These are phyloP conservation scores for Nomada lathburiana DNA, from an alignment of 2,888 invertebrate genomes.

Conservation along the genomic window DNA sequence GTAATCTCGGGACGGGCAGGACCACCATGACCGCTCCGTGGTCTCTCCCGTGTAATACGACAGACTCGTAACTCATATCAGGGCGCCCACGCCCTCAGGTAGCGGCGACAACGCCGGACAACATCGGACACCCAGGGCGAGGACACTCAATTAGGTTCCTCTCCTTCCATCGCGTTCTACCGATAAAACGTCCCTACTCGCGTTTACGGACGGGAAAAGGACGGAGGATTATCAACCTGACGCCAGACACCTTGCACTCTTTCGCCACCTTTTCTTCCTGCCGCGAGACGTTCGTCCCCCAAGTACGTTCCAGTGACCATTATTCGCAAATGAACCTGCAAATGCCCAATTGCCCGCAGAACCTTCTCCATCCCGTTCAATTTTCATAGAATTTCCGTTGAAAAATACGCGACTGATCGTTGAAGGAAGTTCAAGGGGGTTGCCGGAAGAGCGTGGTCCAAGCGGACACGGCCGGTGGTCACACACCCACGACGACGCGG, in stretches of 20 bases:
- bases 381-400: background rate
- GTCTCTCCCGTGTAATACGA: constrained; percentile 81
- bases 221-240: constrained; percentile 54
- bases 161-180: constrained; percentile 63
- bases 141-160: constrained; percentile 83
- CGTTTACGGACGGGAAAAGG: constrained; percentile 43
- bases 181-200: constrained; percentile 68
- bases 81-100: constrained; percentile 83
- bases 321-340: no score
- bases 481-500: constrained; percentile 68
- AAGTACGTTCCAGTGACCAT: no score
- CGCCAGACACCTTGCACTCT: constrained; percentile 55
- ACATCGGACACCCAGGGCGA: constrained; percentile 84
- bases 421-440: constrained; percentile 44
- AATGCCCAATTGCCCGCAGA: background rate
- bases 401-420: constrained; percentile 13
- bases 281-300: background rate
- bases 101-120: constrained; percentile 83
- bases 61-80: constrained; percentile 84
- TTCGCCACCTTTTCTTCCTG: constrained; percentile 40
- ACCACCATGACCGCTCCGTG: constrained; percentile 78
- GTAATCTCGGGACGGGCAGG: constrained; percentile 75
- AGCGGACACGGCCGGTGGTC: constrained; percentile 66
- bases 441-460: constrained; percentile 54
- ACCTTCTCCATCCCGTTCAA: no score